phyloP scores from a whole-genome alignment of 2,888 invertebrate genomes.

The Orthonychiurus folsomi region DNA sequence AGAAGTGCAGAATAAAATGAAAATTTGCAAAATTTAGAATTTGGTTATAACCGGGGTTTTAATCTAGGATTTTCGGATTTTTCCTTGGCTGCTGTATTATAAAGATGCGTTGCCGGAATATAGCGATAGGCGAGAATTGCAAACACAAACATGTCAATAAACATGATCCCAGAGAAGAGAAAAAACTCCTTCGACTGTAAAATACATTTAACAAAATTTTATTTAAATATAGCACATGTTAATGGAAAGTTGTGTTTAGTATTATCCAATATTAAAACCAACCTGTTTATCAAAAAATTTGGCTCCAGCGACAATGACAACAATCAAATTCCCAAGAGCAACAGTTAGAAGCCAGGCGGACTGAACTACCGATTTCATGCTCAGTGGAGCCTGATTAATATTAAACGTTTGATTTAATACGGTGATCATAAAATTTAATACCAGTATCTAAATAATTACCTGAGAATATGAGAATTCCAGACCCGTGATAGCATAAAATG shows the following conservation, averaged over 20 bases:
- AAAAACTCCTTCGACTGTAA: slow-evolving; percentile 64
- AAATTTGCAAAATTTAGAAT: too few relatives aligned
- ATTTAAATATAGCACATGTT: too few relatives aligned
- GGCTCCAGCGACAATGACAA: slow-evolving; percentile 49
- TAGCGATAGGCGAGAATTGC: slow-evolving; percentile 48
- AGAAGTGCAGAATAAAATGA: too few relatives aligned
- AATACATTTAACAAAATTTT: too few relatives aligned
- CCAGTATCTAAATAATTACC: slow-evolving; percentile 42
- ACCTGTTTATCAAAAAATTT: slow-evolving; percentile 46
- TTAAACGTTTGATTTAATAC: background rate
- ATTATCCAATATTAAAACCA: too few relatives aligned
- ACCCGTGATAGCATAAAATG: slow-evolving; percentile 93
- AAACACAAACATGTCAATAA: slow-evolving; percentile 57
- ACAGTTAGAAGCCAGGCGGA: slow-evolving; percentile 52
- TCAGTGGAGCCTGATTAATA: slow-evolving; percentile 46
- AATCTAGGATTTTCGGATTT: too few relatives aligned
- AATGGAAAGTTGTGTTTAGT: too few relatives aligned
- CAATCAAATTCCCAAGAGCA: slow-evolving; percentile 53
- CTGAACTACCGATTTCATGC: slow-evolving; percentile 54
- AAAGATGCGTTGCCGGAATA: slow-evolving; percentile 39
- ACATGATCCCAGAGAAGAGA: slow-evolving; percentile 60
- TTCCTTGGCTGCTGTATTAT: too few relatives aligned
- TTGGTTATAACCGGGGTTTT: too few relatives aligned
- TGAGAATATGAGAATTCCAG: slow-evolving; percentile 90
- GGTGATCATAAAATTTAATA: background rate